Percentiles rank a stretch among this genome's conserved stretches.
Conservation (phyloP, 2,888 invertebrate genomes). For the Carterocephalus palaemon region DNA sequence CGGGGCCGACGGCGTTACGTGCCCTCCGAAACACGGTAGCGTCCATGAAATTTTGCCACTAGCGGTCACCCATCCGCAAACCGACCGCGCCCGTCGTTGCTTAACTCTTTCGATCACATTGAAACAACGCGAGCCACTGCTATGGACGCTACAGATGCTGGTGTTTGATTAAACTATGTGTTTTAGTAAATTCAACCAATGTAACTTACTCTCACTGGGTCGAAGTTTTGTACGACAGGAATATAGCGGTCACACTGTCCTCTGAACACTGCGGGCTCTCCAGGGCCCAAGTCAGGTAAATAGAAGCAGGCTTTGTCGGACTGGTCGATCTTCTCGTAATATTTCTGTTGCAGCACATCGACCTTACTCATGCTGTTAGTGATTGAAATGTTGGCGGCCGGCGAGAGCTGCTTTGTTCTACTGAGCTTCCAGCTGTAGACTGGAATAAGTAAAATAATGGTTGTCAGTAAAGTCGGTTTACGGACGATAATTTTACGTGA, state of each 20-base stretch:
- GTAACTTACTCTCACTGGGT: slow-evolving; percentile 42
- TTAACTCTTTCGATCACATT: no score
- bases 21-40: no score
- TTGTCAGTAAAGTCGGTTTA: no score
- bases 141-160: no score
- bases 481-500: no score
- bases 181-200: no score
- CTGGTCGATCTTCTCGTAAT: slow-evolving; percentile 48
- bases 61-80: no score
- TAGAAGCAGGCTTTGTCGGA: slow-evolving; percentile 52
- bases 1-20: no score
- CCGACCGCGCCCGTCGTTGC: no score
- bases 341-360: slow-evolving; percentile 45
- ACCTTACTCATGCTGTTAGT: slow-evolving; percentile 35
- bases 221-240: slow-evolving; percentile 43
- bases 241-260: slow-evolving; percentile 54
- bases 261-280: slow-evolving; percentile 44
- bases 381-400: slow-evolving; percentile 38
- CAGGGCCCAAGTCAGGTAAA: slow-evolving; percentile 45
- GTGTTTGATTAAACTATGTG: no score
- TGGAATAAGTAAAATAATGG: slow-evolving; percentile 35
- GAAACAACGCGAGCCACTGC: no score
- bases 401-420: slow-evolving; percentile 41
- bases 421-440: slow-evolving; percentile 67
- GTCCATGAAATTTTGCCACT: no score